Percentiles rank a stretch among this genome's conserved stretches.
Conservation (phyloP, 2,113 vertebrate species). For the Hemiprocne comata region DNA sequence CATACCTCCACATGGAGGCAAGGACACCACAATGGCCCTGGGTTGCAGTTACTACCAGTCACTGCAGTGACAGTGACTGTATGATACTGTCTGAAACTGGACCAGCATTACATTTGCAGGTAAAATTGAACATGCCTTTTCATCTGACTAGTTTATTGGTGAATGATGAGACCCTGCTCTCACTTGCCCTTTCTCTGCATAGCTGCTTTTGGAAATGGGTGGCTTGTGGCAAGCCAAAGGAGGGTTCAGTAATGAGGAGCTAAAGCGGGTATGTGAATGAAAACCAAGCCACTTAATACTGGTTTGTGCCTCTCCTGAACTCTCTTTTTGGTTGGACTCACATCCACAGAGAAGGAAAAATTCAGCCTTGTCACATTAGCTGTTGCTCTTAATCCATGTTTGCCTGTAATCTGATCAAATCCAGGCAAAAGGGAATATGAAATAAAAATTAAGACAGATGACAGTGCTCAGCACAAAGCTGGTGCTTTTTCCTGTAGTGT, state of each 20-base stretch:
- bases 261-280: not conserved
- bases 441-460: not conserved
- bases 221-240: not conserved
- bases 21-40: not conserved
- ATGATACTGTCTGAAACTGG: not conserved
- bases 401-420: not conserved
- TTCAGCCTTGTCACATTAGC: not conserved
- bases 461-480: not conserved
- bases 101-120: not conserved
- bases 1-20: rapidly evolving
- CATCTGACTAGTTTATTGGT: not conserved
- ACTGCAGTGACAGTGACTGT: not conserved
- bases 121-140: not conserved
- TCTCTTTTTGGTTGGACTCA: not conserved
- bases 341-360: not conserved
- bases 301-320: not conserved
- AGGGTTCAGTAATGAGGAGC: not conserved
- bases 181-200: not conserved
- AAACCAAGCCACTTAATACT: not conserved
- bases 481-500: not conserved
- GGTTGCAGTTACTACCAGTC: not conserved
- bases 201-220: not conserved
- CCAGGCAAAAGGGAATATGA: not conserved
- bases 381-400: not conserved
- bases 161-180: not conserved